These are phyloP conservation scores for Armadillidium nasatum DNA, from an alignment of 1,140 invertebrate species.

Conservation along the genomic window DNA sequence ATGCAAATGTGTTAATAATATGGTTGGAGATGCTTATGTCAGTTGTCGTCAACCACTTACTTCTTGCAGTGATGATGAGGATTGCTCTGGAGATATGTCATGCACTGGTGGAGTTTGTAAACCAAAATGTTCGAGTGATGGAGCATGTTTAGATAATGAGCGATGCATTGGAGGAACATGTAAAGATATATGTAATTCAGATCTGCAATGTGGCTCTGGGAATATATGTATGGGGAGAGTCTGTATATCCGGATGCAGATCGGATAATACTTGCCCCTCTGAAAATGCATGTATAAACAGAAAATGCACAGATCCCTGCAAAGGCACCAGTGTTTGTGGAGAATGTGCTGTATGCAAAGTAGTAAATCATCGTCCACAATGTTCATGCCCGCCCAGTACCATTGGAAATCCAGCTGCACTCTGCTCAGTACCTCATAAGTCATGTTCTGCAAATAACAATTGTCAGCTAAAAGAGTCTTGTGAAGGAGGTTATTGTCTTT, in stretches of 20 bases:
- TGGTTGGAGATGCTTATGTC: too few relatives aligned
- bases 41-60: slow-evolving; percentile 47
- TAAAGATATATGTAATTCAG: slow-evolving; percentile 75
- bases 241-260: slow-evolving; percentile 58
- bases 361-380: slow-evolving; percentile 74
- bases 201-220: slow-evolving; percentile 68
- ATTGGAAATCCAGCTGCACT: slow-evolving; percentile 72
- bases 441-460: slow-evolving; percentile 42
- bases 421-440: slow-evolving; percentile 61
- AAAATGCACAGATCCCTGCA: slow-evolving; percentile 77
- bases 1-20: too few relatives aligned
- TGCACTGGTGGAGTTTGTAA: slow-evolving; percentile 72
- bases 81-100: slow-evolving; percentile 63
- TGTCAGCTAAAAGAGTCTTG: slow-evolving; percentile 48
- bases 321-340: slow-evolving; percentile 63
- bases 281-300: slow-evolving; percentile 74
- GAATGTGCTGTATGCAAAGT: slow-evolving; percentile 76
- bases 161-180: slow-evolving; percentile 74
- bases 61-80: slow-evolving; percentile 59
- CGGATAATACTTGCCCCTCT: slow-evolving; percentile 58
- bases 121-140: slow-evolving; percentile 68
- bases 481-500: slow-evolving; percentile 46
- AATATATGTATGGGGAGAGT: slow-evolving; percentile 81
- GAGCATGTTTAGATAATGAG: slow-evolving; percentile 74
- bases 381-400: slow-evolving; percentile 72